Evolutionary conservation across 2,888 invertebrate genomes (phyloP), one percentile per base, ranked within the genome.

Genomic region (Nasonia oneida): DNA sequence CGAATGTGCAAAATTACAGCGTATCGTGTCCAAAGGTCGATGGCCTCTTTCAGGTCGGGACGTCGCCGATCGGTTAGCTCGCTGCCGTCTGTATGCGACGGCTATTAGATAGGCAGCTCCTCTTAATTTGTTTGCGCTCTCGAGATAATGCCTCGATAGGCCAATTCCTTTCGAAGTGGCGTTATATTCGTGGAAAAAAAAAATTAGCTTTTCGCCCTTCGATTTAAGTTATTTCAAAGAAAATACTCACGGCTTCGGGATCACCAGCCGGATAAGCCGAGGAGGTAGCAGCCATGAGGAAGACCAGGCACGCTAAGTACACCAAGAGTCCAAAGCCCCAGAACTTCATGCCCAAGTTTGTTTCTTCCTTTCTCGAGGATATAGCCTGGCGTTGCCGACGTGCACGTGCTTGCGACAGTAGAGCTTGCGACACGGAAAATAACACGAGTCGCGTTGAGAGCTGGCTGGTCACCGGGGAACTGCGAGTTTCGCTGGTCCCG

Each of bases 171-270:
- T 42, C 8, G 8, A 10, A 42, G 1, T 42, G 42, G 39, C 39
- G 39, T 42, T 42, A 42, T 42, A 6, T 42, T 42, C 6, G 39
- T 6, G 39, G 39, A 42, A 42, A 42, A 39, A 39, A 39, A 39
- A 42, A 8, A 8, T 39, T 39, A 42, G 6, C 42, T 42, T 42
- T 42, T 42, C 8, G 8, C 6, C 53, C 1, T 18, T 53, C 67
- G 67, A 10, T 3, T 37, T 37, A 8, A 39, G 14, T 8, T 37
- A 47, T 70, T 29, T 23, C 0, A 33, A 70, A 39, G 3, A 53
- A 53, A 37, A 75, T 89, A 92, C 93, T 92, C 87, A 93, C 93
- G 89, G 91, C 91, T 87, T 93, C 93, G 71, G 93, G 91, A 88
- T 92, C 92, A 84, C 92, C 92, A 47, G 92, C 91, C 83, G 93